Evolutionary conservation across 2,113 vertebrate genomes (phyloP), one percentile per base, ranked within the genome.

Genomic region (Oryzias woworae): DNA sequence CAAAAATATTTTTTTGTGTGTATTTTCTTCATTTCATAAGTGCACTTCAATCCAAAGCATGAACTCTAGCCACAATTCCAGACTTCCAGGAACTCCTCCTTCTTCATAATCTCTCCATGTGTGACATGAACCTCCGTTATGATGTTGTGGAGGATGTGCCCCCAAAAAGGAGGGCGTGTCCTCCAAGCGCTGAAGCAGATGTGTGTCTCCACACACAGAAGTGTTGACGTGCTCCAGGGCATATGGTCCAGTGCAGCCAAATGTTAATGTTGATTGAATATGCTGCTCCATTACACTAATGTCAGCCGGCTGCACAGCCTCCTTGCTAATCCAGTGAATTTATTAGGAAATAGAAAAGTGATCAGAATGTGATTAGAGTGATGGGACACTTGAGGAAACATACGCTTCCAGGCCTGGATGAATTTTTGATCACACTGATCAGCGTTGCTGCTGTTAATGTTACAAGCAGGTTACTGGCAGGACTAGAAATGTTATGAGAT

Each of bases 181-280:
- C n/a, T 36, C 31, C 36, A 36, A 43, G 24, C n/a, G 45, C 17
- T n/a, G 4, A 12, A 48, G 16, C 47, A 48, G 47, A 48, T 48
- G n/a, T 48, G 6, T 18, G 47, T 20, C 47, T 18, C n/a, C n/a
- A 48, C 18, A 47, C 45, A 48, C 7, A 45, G 13, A 20, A 16
- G 12, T 63, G 53, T 18, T 47, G 73, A 59, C 70, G 60, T 73
- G 51, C 53, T 65, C 66, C 60, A 49, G 64, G 75, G 56, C 83
- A 87, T 82, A 86, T 80, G 85, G 72, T 65, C 61, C 31, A 17
- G 56, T 7, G 14, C 16, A 57, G 41, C 53, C 36, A 43, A 57
- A 79, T 82, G 85, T 73, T 87, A 84, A 85, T 85, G 82, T 72
- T 77, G 89, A 87, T 85, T 87, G 79, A 83, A 89, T 78, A 71